Evolutionary conservation across 2,113 vertebrate species (phyloP).

Genomic region (Trematocara marginatum): DNA sequence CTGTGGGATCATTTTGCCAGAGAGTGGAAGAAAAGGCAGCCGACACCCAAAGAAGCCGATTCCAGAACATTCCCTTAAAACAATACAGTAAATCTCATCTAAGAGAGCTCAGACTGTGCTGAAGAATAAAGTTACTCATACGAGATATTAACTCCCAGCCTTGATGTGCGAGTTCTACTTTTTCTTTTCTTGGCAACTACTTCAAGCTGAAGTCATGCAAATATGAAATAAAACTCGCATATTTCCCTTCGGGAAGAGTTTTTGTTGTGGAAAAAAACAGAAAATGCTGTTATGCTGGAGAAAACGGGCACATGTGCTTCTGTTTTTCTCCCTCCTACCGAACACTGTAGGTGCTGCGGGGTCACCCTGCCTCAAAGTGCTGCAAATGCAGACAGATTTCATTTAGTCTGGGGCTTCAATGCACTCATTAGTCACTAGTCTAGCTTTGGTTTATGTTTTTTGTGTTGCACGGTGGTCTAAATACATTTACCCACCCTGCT

Average conservation of each 20-base stretch:
- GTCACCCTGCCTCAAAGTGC: conserved; percentile 7
- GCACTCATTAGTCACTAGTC: conserved; percentile 27
- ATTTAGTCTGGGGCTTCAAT: conserved; percentile 14
- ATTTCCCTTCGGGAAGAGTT: not conserved
- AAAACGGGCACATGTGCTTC: conserved; percentile 2
- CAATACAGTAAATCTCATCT: not conserved
- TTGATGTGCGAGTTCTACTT: not conserved
- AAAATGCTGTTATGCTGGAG: not conserved
- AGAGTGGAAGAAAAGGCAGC: not conserved
- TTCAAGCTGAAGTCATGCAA: not conserved
- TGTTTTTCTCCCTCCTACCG: conserved; percentile 2
- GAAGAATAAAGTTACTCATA: not conserved
- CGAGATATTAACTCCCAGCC: not conserved
- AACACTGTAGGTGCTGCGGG: conserved; percentile 13
- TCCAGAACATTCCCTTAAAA: not conserved
- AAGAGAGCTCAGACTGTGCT: not conserved
- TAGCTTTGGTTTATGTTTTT: not conserved
- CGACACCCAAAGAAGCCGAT: not conserved
- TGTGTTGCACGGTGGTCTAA: conserved; percentile 5
- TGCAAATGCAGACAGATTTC: conserved; percentile 12
- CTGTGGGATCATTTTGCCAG: not conserved
- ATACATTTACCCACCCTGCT: not conserved
- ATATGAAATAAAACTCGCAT: not conserved
- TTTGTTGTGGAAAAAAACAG: not conserved
- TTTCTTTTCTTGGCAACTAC: not conserved